A percentile compares a stretch with the other conserved stretches of the same genome.
Conservation (phyloP, 2,797 vertebrate genomes). For the Anguilla anguilla region DNA sequence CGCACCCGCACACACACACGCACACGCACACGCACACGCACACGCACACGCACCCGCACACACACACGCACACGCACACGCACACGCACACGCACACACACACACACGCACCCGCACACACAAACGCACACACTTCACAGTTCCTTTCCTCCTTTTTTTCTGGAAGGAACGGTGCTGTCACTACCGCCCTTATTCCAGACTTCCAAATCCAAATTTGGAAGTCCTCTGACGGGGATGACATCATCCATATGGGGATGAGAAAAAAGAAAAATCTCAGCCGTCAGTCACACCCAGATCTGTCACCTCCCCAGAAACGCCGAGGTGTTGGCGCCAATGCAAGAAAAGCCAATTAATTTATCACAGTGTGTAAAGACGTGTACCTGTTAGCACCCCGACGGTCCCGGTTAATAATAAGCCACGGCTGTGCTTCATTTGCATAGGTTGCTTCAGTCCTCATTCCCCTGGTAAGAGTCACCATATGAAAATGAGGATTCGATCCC, state of each 20-base stretch:
- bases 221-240: background rate
- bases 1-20: background rate
- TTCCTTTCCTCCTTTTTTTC: background rate
- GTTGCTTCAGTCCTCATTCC: background rate
- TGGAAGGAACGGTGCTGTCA: background rate
- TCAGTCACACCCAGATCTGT: background rate
- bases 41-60: background rate
- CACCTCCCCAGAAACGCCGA: background rate
- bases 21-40: background rate
- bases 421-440: background rate
- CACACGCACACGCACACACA: background rate
- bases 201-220: conserved; percentile 6
- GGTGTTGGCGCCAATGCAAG: conserved; percentile 16
- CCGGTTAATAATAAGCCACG: conserved; percentile 14
- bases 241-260: background rate
- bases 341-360: conserved; percentile 36
- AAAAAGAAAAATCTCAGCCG: background rate
- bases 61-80: background rate
- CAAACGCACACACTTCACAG: background rate
- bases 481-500: background rate
- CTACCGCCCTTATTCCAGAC: background rate
- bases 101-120: background rate
- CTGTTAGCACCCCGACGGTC: conserved; percentile 25
- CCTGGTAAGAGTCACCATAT: background rate
- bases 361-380: conserved; percentile 24